Conservation (phyloP, 2,797 vertebrate species). For the Argentina silus region DNA sequence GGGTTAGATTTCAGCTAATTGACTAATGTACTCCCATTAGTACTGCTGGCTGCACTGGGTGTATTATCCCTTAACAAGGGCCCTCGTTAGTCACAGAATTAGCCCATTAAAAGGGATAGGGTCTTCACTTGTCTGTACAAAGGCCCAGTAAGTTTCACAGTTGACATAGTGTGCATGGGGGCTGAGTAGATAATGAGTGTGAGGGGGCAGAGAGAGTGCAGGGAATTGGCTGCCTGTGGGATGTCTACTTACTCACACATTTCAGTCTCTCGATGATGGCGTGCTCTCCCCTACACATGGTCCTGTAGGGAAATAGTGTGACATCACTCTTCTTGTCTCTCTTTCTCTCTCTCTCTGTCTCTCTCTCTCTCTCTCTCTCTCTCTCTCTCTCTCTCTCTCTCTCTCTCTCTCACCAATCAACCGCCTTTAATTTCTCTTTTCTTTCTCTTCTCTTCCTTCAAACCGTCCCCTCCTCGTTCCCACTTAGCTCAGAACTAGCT, state of each 20-base stretch:
- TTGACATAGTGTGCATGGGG: slow-evolving; percentile 58
- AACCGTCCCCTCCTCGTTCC: slow-evolving; percentile 49
- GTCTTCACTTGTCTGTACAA: slow-evolving; percentile 66
- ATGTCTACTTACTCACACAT: slow-evolving; percentile 76
- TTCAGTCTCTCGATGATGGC: slow-evolving; percentile 75
- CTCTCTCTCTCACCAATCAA: slow-evolving; percentile 63
- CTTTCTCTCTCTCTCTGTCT: slow-evolving; percentile 34
- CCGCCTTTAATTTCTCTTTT: slow-evolving; percentile 71
- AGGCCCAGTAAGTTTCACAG: slow-evolving; percentile 61
- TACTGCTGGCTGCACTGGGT: slow-evolving; percentile 39
- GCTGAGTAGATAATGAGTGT: slow-evolving; percentile 63
- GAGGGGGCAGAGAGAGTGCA: slow-evolving; percentile 25
- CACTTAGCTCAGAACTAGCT: slow-evolving; percentile 70
- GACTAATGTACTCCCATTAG: slow-evolving; percentile 54
- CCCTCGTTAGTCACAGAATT: slow-evolving; percentile 63
- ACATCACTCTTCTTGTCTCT: slow-evolving; percentile 64
- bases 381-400: neutral
- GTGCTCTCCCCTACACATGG: slow-evolving; percentile 69
- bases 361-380: slow-evolving; percentile 54
- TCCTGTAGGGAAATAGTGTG: slow-evolving; percentile 77
- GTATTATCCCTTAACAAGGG: slow-evolving; percentile 55
- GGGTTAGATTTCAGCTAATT: slow-evolving; percentile 59
- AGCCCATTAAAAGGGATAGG: slow-evolving; percentile 61
- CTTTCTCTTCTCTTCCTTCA: slow-evolving; percentile 47
- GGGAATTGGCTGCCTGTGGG: slow-evolving; percentile 67